These are phyloP conservation scores for Atlantisia rogersi DNA, from an alignment of 2,113 vertebrate genomes.

Conservation along the genomic window DNA sequence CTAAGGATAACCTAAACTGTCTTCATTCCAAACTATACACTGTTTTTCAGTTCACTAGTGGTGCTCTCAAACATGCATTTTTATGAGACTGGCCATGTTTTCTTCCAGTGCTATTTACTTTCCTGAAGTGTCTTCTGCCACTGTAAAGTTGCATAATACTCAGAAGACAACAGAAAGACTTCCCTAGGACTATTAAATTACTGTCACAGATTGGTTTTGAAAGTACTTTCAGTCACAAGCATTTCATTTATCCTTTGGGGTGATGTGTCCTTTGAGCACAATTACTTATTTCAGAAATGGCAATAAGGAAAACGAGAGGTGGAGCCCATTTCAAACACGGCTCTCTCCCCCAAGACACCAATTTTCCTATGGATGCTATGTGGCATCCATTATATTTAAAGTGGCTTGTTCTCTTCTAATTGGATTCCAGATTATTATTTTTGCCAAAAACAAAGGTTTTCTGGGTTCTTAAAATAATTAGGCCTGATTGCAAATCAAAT, in stretches of 20 bases:
- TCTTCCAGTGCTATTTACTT: background rate
- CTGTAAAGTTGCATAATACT: background rate
- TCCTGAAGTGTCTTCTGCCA: background rate
- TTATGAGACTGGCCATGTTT: background rate
- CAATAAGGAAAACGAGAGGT: background rate
- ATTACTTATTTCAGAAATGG: conserved; percentile 61
- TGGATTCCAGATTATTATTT: conserved; percentile 74
- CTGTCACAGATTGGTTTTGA: background rate
- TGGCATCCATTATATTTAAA: conserved; percentile 62
- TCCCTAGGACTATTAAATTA: conserved; percentile 7
- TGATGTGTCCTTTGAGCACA: conserved; percentile 53
- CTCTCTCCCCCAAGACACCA: conserved; percentile 45
- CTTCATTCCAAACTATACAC: background rate
- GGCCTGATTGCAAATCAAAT: conserved; percentile 77
- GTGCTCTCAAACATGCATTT: background rate
- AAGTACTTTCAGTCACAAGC: background rate
- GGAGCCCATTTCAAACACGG: conserved; percentile 39
- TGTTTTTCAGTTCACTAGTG: background rate
- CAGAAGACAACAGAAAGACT: background rate
- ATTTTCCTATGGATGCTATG: conserved; percentile 30
- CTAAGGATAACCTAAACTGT: background rate
- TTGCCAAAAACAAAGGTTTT: conserved; percentile 72
- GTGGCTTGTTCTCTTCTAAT: conserved; percentile 66
- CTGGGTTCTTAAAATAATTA: conserved; percentile 79
- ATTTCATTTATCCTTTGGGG: conserved; percentile 57